Evolutionary conservation across 2,797 vertebrate species (phyloP), one percentile per base, ranked within the genome.

Genomic region (Onychomys leucogaster): DNA sequence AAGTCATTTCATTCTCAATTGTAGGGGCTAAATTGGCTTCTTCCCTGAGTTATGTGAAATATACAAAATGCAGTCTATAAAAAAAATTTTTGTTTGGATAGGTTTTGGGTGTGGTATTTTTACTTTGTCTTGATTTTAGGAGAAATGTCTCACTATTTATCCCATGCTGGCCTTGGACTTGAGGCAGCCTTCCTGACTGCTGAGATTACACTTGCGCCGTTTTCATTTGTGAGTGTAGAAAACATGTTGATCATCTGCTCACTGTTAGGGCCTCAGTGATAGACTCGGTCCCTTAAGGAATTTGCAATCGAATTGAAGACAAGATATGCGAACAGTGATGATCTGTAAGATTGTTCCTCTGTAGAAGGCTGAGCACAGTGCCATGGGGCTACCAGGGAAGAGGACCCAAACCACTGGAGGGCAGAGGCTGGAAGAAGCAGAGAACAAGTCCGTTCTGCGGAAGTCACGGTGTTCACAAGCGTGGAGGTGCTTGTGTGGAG

Each of bases 401-500:
- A 86, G 46, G 27, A 55, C 27, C n/a, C 41, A 55, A 32, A 17
- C 32, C 11, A 32, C 13, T 49, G 69, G 19, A 88, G 23, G 55
- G 52, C 80, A 90, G 75, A 86, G 61, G 4, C 61, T 49, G n/a
- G n/a, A 81, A 49, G 41, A 84, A 21, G 27, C 59, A 65, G 29
- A 80, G 61, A 32, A 55, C 41, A 59, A 43, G 76, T n/a, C 13
- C 52, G 4, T 34, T 13, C 32, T 37, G 29, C 77, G 23, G n/a
- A n/a, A 94, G 63, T 17, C 21, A 13, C 0, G 0, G 37, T 32
- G 14, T 3, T 0, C 1, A 4, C 27, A 23, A 32, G 4, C 32
- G 0, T 27, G 12, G 23, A 43, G 41, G 14, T 6, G 13, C 5
- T 10, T 12, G 25, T 37, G 69, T 27, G 27, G 46, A 82, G 57